Base-by-base conservation (phyloP, 2,888 invertebrate genomes). In the Drosophila formosana region DNA sequence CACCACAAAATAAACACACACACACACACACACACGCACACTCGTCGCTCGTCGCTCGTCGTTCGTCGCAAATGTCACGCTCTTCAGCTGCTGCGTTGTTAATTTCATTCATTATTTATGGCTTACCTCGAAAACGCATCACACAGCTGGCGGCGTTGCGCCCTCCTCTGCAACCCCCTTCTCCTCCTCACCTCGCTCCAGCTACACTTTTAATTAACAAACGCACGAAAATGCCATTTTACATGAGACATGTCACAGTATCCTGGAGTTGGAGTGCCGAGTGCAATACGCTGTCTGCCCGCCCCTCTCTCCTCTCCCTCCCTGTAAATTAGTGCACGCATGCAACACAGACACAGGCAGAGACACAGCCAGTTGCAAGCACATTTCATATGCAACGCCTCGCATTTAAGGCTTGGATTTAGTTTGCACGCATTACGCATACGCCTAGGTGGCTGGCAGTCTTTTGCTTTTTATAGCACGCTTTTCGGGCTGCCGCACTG, bases 61-160 rank as follows among this genome's bases (percentile, higher is more conserved):
- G 51, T 25, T 30, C 34, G 4, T 25, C 25, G 49, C 49, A 18
- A 66, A 65, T 75, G 75, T 78, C 78, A 78, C 52, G 63, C 67
- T 72, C 73, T 78, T 75, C 67, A 72, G 78, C 60, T 60, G 60
- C 56, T 67, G 78, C 73, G 73, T 81, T 89, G 90, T 89, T 90
- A 90, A 90, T 89, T 90, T 90, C 89, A 90, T 89, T 90, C 89
- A 90, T 90, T 89, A 90, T 90, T 90, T 89, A 90, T 82, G 89
- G 89, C 80, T 90, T 90, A 89, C 89, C 90, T 88, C 89, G 84
- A 82, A 82, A 86, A 80, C 80, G 82, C 82, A 85, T 87, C 74
- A 37, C 57, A 57, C 34, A 56, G 45, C 55, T 47, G 74, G 72
- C 55, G 58, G 60, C 72, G 72, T 62, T 74, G 72, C 76, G 72